Evolutionary conservation across 2,888 invertebrate species (phyloP).

Genomic region (Noctua janthe): DNA sequence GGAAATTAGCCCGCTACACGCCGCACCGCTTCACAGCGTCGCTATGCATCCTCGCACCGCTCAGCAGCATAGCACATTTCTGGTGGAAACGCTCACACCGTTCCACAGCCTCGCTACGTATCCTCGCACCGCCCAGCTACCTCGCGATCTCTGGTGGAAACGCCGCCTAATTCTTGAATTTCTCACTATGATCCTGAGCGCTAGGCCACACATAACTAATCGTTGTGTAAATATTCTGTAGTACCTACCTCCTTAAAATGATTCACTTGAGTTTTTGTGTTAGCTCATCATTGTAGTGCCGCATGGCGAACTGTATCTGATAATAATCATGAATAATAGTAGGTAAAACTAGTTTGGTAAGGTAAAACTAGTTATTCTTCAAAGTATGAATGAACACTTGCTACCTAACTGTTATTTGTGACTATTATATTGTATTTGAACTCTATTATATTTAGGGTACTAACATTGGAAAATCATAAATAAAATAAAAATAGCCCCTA

Average conservation of each 20-base stretch:
- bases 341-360: background rate
- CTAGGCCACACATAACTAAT: background rate
- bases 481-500: no score
- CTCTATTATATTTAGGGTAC: background rate
- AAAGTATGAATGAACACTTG: background rate
- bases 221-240: background rate
- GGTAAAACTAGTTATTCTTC: background rate
- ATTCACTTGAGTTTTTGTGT: conserved; percentile 9
- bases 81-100: no score
- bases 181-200: background rate
- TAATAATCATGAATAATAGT: background rate
- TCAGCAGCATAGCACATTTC: no score
- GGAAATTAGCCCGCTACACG: no score
- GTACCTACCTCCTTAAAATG: background rate
- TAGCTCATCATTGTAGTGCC: background rate
- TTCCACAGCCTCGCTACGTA: no score
- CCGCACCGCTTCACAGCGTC: no score
- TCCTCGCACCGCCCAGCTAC: no score
- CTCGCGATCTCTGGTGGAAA: no score
- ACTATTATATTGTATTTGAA: background rate
- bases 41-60: no score
- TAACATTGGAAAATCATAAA: background rate
- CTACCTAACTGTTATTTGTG: background rate
- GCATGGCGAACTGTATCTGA: background rate
- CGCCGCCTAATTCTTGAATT: background rate